These are phyloP conservation scores for Idaea straminata DNA, from an alignment of 2,888 invertebrate species.

Conservation along the genomic window DNA sequence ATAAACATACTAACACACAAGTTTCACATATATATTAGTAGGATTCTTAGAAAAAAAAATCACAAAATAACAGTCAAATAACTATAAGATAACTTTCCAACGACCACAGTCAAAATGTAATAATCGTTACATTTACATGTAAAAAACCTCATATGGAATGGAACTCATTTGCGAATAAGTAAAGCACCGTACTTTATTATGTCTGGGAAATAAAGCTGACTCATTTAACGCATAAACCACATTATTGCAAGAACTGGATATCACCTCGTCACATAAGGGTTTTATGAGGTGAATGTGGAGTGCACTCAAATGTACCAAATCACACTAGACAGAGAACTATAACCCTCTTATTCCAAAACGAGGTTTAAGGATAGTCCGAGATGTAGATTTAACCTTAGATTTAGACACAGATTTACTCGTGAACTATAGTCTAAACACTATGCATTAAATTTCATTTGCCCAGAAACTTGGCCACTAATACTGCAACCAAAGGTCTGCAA, in stretches of 20 bases:
- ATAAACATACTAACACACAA: too few relatives aligned
- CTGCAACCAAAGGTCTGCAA: too few relatives aligned
- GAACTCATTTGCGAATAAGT: constrained; percentile 1
- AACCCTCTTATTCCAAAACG: too few relatives aligned
- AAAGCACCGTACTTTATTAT: neutral
- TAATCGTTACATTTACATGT: neutral
- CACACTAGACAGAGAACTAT: neutral
- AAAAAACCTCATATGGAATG: neutral
- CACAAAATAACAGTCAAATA: neutral
- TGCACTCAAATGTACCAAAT: neutral
- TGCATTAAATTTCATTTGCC: too few relatives aligned
- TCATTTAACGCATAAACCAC: constrained; percentile 1
- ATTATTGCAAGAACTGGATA: neutral
- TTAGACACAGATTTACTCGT: too few relatives aligned
- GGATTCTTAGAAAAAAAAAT: neutral
- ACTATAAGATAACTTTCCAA: neutral
- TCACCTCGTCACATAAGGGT: neutral
- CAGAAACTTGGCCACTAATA: too few relatives aligned
- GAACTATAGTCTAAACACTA: too few relatives aligned
- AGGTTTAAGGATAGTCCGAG: too few relatives aligned
- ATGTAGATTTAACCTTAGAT: too few relatives aligned
- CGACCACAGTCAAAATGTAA: neutral
- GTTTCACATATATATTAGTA: neutral
- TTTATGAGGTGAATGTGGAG: neutral
- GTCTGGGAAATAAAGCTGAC: neutral